Base-by-base conservation (phyloP, 1,140 invertebrate genomes). In the Drosophila rufa region DNA sequence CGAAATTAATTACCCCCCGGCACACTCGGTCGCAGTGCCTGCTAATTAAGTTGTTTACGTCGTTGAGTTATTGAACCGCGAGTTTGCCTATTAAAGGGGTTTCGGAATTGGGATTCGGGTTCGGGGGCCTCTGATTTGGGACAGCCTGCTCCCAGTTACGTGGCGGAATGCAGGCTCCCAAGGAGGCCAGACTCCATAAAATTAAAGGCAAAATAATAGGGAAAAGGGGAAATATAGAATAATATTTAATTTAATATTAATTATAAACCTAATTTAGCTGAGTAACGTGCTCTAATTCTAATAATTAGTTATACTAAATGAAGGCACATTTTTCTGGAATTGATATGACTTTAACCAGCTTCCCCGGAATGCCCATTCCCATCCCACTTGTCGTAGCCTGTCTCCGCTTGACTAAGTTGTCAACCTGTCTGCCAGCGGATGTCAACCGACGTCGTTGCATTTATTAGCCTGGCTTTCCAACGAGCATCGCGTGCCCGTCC, bases 11-110 rank as follows among this genome's bases (percentile, higher is more conserved):
- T 89, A 89, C 85, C 74, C 43, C 61, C 59, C 75, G 45, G 48
- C 70, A 45, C 59, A 61, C 77, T 45, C 75, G 69, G 27, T 70
- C 57, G 53, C 64, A 62, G 36, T 68, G 64, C 25, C 70, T 69
- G 79, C 83, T 81, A 89, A 89, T 89, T 89, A 90, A 89, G 85
- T 90, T 89, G 85, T 89, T 89, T 89, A 82, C 81, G 67, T 81
- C 81, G 36, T 64, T 79, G 79, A 89, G 85, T 89, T 89, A 90
- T 89, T 89, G 85, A 89, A 89, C 84, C 62, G 80, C 76, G 68
- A 43, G 40, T 48, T 56, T 7, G 70, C 56, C 75, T 59, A 79
- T 61, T 50, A 46, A 38, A 38, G 25, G 33, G 58, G 46, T 38
- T 33, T n/a, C 62, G 56, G 14, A 42, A 42, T 56, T 25, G 19